Evolutionary conservation across 2,113 vertebrate genomes (phyloP).

Genomic region (Saimiri boliviensis): DNA sequence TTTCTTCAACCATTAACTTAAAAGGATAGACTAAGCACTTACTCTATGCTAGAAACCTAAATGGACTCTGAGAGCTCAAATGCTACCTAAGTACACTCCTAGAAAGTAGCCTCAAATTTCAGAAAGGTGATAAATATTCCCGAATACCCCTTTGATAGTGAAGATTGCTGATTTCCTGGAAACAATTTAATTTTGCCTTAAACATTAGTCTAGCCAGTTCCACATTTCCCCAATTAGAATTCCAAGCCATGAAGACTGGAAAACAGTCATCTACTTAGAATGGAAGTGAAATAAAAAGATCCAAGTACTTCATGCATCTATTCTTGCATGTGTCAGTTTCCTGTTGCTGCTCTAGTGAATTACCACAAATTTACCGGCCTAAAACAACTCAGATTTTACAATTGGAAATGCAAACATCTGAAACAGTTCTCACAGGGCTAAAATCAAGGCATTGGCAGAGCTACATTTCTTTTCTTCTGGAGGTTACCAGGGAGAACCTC

Average conservation of each 20-base stretch:
- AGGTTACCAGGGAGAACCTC: background rate
- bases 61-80: background rate
- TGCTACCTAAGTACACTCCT: background rate
- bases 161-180: background rate
- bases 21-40: background rate
- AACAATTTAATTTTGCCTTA: background rate
- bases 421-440: background rate
- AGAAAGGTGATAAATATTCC: background rate
- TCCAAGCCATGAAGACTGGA: background rate
- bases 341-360: background rate
- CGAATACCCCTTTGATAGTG: background rate
- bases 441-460: background rate
- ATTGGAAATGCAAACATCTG: background rate
- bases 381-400: background rate
- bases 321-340: background rate
- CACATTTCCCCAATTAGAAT: background rate
- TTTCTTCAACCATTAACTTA: background rate
- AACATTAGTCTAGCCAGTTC: background rate
- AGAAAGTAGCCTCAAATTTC: background rate
- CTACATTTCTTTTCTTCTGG: background rate
- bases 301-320: background rate
- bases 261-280: background rate
- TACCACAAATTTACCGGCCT: background rate
- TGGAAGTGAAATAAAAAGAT: background rate
- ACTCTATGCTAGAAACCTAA: background rate